Conservation (phyloP, 2,113 vertebrate genomes). For the Hipposideros armiger region DNA sequence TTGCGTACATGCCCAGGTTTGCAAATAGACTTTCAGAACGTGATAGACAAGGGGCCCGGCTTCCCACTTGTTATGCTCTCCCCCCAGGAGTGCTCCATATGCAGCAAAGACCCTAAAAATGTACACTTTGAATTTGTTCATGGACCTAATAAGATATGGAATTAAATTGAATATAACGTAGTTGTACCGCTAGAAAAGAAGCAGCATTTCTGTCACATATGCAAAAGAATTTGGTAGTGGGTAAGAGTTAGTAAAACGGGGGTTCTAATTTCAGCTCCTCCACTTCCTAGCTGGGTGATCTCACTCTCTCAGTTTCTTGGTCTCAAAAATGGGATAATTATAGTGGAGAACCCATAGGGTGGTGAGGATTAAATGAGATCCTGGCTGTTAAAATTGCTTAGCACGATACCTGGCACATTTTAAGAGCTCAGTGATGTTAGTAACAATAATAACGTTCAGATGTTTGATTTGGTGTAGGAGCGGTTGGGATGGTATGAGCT, state of each 20-base stretch:
- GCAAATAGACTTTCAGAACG: not conserved
- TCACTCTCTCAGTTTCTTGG: slow-evolving; percentile 3
- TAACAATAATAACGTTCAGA: not conserved
- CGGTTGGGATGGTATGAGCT: not conserved
- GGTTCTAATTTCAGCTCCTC: not conserved
- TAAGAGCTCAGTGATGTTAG: not conserved
- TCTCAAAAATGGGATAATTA: not conserved
- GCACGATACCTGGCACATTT: not conserved
- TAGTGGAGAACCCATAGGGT: not conserved
- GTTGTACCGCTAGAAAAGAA: not conserved
- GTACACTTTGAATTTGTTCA: not conserved
- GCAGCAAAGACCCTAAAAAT: not conserved
- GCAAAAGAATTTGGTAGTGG: not conserved
- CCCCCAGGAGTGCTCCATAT: not conserved
- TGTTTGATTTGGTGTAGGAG: not conserved
- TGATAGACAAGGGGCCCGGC: not conserved
- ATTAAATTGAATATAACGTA: not conserved
- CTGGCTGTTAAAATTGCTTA: not conserved
- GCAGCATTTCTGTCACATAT: not conserved
- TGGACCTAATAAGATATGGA: not conserved
- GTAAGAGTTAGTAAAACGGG: not conserved
- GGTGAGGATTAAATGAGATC: not conserved
- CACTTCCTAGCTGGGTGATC: not conserved
- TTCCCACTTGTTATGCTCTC: not conserved
- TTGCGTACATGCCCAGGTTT: not conserved